Evolutionary conservation across 2,888 invertebrate genomes (phyloP), one percentile per base, ranked within the genome.

Genomic region (Ormyrus pomaceus): DNA sequence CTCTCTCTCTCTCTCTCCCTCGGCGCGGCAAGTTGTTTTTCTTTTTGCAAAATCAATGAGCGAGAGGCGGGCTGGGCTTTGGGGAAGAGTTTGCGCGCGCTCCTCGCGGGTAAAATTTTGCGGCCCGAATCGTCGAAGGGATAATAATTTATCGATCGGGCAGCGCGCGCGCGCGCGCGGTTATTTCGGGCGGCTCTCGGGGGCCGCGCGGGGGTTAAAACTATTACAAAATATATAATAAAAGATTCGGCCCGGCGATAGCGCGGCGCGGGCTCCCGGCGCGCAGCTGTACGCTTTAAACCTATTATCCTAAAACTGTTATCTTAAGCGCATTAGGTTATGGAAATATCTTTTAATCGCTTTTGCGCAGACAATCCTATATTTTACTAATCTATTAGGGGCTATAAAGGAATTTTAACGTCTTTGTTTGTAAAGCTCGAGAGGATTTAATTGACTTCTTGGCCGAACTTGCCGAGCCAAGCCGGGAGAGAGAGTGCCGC

Each of bases 311-410:
- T 71, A 76, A 79, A 79, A 72, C 59, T 65, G 72, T 79, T 81
- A 79, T 76, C 81, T 79, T 79, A 81, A 81, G 76, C 81, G 72
- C 72, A 79, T 81, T 79, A 71, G 10, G 51, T 75, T 75, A 78
- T 71, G 77, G 77, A 77, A 80, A 77, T 80, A 80, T 77, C 77
- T 64, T 64, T 73, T 80, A 80, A 80, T 80, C 68, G 58, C 76
- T 72, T 77, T 80, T 48, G 56, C 72, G n/a, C 76, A 55, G 66
- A 71, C 71, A 77, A 71, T 80, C 34, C 76, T 55, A 72, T 66
- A 72, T 64, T 80, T 80, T 6, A 53, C 74, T 73, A 74, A 77
- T 81, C 77, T 55, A 81, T 58, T 66, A 55, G 1, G 11, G 65
- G 51, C 61, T 61, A 56, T 70, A 46, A 34, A 61, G 53, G 11